These are phyloP conservation scores for Bubo blakistoni DNA, from an alignment of 2,113 vertebrate species.

Conservation along the genomic window DNA sequence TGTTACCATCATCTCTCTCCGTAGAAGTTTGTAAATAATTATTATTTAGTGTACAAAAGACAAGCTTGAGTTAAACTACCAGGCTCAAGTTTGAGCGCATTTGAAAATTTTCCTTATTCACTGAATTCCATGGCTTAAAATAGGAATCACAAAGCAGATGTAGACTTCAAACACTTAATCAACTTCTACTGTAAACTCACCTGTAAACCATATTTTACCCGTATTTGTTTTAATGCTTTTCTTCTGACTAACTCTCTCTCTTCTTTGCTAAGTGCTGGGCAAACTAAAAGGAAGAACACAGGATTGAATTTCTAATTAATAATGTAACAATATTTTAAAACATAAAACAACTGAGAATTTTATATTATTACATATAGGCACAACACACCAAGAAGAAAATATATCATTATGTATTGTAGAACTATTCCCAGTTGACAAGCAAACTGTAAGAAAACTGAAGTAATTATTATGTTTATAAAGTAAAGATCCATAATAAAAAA, in stretches of 20 bases:
- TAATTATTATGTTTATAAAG: background rate
- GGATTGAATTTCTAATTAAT: background rate
- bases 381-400: background rate
- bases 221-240: slow-evolving; percentile 93
- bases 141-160: background rate
- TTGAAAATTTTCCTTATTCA: background rate
- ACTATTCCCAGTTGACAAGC: background rate
- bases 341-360: background rate
- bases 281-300: slow-evolving; percentile 71
- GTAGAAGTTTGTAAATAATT: background rate
- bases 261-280: slow-evolving; percentile 82
- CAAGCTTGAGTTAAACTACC: background rate
- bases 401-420: background rate
- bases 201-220: slow-evolving; percentile 96
- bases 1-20: background rate
- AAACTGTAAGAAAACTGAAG: background rate
- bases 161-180: background rate
- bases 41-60: background rate
- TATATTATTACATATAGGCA: background rate
- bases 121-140: background rate
- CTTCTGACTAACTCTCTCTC: slow-evolving; percentile 90
- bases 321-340: background rate
- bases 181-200: slow-evolving; percentile 71
- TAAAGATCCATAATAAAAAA: background rate
- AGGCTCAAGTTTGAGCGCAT: background rate